phyloP scores from a whole-genome alignment of 1,140 invertebrate species.

The Drosophila nikananu region DNA sequence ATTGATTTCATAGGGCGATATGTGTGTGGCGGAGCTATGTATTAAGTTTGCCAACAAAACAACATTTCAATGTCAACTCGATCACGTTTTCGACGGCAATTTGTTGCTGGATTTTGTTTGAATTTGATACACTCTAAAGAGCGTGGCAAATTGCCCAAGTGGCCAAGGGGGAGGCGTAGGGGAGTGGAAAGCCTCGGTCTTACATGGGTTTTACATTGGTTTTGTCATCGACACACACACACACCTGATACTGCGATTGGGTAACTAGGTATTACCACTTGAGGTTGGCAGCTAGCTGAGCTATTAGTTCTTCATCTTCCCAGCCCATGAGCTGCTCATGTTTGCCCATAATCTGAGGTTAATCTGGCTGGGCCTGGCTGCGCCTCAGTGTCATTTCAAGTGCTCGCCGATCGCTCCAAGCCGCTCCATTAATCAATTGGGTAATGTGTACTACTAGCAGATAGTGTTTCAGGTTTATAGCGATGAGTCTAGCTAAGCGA shows the following conservation, averaged over 20 bases:
- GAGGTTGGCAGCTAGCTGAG: slow-evolving; percentile 21
- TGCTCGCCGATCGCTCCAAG: slow-evolving; percentile 16
- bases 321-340: slow-evolving; percentile 32
- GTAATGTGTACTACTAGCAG: slow-evolving; percentile 27
- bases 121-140: slow-evolving; percentile 77
- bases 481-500: slow-evolving; percentile 8
- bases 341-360: slow-evolving; percentile 47
- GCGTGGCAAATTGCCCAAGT: slow-evolving; percentile 71
- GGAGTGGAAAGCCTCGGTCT: slow-evolving; percentile 11
- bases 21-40: slow-evolving; percentile 17
- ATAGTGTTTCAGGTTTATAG: slow-evolving; percentile 25
- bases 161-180: not conserved
- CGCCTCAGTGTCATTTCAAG: slow-evolving; percentile 56
- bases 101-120: slow-evolving; percentile 59
- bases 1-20: slow-evolving; percentile 51
- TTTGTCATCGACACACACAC: slow-evolving; percentile 57
- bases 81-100: slow-evolving; percentile 73
- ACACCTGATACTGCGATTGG: slow-evolving; percentile 43
- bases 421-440: slow-evolving; percentile 63
- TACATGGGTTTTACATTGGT: slow-evolving; percentile 57
- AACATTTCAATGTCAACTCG: slow-evolving; percentile 74
- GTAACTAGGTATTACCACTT: slow-evolving; percentile 34
- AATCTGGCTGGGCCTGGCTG: slow-evolving; percentile 34
- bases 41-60: slow-evolving; percentile 52
- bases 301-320: slow-evolving; percentile 35